phyloP scores from a whole-genome alignment of 2,797 vertebrate species.

The Eupleurogrammus muticus region DNA sequence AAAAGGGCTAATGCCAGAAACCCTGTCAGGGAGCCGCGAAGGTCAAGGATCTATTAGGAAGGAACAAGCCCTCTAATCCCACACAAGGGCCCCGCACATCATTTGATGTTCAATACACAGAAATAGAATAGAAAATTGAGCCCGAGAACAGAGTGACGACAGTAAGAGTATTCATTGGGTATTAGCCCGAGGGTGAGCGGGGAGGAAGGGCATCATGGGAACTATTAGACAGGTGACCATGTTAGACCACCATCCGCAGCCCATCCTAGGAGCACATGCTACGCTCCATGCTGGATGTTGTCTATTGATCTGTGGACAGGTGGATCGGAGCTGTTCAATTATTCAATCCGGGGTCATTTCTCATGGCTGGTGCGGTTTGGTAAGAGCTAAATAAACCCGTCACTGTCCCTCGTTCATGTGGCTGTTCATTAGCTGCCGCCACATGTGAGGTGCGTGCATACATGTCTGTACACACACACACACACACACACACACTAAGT shows the following conservation, averaged over 20 bases:
- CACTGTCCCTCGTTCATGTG: slow-evolving; percentile 68
- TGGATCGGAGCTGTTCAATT: slow-evolving; percentile 75
- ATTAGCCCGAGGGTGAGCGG: slow-evolving; percentile 44
- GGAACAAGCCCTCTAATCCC: slow-evolving; percentile 80
- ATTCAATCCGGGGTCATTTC: slow-evolving; percentile 75
- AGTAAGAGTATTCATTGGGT: slow-evolving; percentile 64
- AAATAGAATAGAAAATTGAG: slow-evolving; percentile 73
- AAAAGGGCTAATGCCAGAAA: slow-evolving; percentile 83
- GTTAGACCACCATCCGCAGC: slow-evolving; percentile 41
- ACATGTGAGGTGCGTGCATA: slow-evolving; percentile 25
- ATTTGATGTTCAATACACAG: slow-evolving; percentile 76
- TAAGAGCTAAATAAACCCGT: slow-evolving; percentile 71
- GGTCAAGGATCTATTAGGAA: slow-evolving; percentile 88
- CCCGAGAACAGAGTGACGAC: slow-evolving; percentile 54
- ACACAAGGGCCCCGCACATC: slow-evolving; percentile 69
- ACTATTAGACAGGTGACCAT: slow-evolving; percentile 47
- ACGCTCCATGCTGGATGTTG: slow-evolving; percentile 57
- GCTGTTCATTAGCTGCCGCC: slow-evolving; percentile 66
- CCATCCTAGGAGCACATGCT: slow-evolving; percentile 56
- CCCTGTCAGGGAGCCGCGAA: slow-evolving; percentile 85
- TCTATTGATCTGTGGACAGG: slow-evolving; percentile 77
- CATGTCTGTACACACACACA: neutral
- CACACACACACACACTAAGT: slow-evolving; percentile 13
- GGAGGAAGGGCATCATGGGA: slow-evolving; percentile 45
- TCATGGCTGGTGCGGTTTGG: slow-evolving; percentile 54